These are phyloP conservation scores for Parauchenoglanis ngamensis DNA, from an alignment of 2,797 vertebrate genomes.

Conservation along the genomic window DNA sequence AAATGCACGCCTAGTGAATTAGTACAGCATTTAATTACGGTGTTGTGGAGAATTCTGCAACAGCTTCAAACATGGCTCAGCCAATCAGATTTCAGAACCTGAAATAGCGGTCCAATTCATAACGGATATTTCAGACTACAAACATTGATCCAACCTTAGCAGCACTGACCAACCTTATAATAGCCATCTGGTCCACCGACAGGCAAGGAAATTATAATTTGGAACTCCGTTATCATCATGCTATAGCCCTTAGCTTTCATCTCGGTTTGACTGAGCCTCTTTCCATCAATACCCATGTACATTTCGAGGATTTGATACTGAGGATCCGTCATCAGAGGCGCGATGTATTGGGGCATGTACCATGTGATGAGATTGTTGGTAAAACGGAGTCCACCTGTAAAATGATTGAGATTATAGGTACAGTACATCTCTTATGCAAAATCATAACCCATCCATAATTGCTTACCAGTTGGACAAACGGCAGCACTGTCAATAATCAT, in stretches of 20 bases:
- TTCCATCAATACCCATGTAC: slow-evolving; percentile 80
- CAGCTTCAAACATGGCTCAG: neutral
- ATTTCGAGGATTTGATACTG: slow-evolving; percentile 65
- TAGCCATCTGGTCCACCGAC: slow-evolving; percentile 81
- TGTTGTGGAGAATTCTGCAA: neutral
- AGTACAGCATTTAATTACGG: neutral
- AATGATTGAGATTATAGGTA: neutral
- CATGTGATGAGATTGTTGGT: slow-evolving; percentile 74
- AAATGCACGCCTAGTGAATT: neutral
- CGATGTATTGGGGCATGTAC: slow-evolving; percentile 77
- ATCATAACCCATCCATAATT: neutral
- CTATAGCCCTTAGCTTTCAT: slow-evolving; percentile 73
- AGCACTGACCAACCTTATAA: slow-evolving; percentile 77
- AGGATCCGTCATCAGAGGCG: slow-evolving; percentile 61
- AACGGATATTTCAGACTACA: neutral
- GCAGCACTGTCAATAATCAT: slow-evolving; percentile 70
- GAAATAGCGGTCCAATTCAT: too few relatives aligned
- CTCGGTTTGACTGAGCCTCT: slow-evolving; percentile 68
- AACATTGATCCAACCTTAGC: neutral
- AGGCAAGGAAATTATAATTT: slow-evolving; percentile 76
- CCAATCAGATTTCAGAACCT: neutral
- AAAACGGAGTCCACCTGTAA: slow-evolving; percentile 77
- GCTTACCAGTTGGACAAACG: slow-evolving; percentile 70
- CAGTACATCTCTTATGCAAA: too few relatives aligned
- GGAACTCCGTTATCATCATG: slow-evolving; percentile 63